Percentiles rank a stretch among this genome's conserved stretches.
These are phyloP conservation scores for Drosophila anomalata DNA, from an alignment of 2,888 invertebrate genomes.

Conservation along the genomic window DNA sequence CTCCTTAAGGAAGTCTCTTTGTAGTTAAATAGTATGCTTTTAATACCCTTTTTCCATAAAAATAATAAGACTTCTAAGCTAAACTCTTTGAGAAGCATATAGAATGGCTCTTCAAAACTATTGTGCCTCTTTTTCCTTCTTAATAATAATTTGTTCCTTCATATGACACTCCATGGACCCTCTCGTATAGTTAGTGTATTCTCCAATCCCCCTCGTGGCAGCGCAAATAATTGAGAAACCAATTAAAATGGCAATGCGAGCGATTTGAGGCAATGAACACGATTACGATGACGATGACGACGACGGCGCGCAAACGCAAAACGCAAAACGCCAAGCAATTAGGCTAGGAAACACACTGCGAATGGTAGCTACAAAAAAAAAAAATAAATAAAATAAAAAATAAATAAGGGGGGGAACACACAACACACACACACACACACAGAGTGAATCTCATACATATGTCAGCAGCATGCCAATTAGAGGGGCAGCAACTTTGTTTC, in stretches of 20 bases:
- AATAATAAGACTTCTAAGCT: too few relatives aligned
- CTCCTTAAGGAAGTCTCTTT: too few relatives aligned
- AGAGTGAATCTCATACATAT: constrained; percentile 12
- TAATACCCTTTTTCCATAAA: too few relatives aligned
- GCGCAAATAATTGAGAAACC: constrained; percentile 46
- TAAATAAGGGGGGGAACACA: constrained; percentile 3
- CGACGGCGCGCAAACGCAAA: constrained; percentile 68
- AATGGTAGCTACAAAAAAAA: not conserved
- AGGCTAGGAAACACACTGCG: constrained; percentile 39
- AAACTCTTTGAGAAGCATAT: not conserved
- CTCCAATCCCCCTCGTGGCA: constrained; percentile 10
- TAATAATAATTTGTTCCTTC: too few relatives aligned
- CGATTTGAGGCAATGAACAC: constrained; percentile 47
- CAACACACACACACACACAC: not conserved
- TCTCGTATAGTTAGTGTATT: constrained; percentile 10
- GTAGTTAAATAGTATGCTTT: too few relatives aligned
- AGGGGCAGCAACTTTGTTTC: constrained; percentile 48
- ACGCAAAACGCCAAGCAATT: constrained; percentile 67
- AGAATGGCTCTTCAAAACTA: not conserved
- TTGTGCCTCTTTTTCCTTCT: too few relatives aligned
- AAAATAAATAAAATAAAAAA: not conserved
- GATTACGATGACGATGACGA: constrained; percentile 41
- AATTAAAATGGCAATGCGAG: constrained; percentile 61
- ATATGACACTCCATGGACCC: not conserved
- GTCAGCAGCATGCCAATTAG: constrained; percentile 68